Evolutionary conservation across 2,113 vertebrate species (phyloP).

Genomic region (Theropithecus gelada): DNA sequence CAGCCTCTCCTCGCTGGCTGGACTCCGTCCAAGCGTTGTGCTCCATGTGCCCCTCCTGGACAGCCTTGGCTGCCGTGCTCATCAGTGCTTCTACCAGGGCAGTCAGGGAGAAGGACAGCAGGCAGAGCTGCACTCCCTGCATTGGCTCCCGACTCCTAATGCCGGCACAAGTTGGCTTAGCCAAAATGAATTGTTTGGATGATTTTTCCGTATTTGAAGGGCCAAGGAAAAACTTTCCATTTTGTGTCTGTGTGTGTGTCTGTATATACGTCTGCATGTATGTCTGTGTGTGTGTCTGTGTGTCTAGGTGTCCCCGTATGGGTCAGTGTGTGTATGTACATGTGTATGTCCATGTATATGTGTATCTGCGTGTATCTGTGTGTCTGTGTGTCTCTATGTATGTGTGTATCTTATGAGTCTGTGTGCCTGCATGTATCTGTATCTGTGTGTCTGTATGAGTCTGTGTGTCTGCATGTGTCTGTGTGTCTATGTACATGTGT

Average conservation of each 20-base stretch:
- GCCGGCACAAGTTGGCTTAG: accelerated
- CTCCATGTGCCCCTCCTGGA: accelerated
- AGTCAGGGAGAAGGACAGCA: accelerated
- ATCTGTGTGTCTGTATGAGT: not conserved
- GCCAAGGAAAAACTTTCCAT: no score
- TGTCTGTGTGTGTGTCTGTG: not conserved
- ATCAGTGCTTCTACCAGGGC: accelerated
- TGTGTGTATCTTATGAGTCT: not conserved
- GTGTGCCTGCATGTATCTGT: not conserved
- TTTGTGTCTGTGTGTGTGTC: not conserved
- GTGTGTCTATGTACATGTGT: no score
- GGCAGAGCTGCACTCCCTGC: accelerated
- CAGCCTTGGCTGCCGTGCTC: accelerated
- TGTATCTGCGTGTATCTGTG: not conserved
- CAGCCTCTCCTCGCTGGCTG: accelerated
- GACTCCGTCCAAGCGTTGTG: accelerated
- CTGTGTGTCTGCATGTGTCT: no score
- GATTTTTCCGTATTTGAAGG: not conserved
- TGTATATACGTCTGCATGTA: not conserved
- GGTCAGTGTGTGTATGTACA: accelerated
- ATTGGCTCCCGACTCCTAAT: accelerated
- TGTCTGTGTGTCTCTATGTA: not conserved
- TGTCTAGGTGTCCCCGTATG: not conserved
- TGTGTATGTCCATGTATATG: no score
- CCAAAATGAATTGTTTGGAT: no score